phyloP scores from a whole-genome alignment of 2,888 invertebrate species.

The Zootermopsis nevadensis region DNA sequence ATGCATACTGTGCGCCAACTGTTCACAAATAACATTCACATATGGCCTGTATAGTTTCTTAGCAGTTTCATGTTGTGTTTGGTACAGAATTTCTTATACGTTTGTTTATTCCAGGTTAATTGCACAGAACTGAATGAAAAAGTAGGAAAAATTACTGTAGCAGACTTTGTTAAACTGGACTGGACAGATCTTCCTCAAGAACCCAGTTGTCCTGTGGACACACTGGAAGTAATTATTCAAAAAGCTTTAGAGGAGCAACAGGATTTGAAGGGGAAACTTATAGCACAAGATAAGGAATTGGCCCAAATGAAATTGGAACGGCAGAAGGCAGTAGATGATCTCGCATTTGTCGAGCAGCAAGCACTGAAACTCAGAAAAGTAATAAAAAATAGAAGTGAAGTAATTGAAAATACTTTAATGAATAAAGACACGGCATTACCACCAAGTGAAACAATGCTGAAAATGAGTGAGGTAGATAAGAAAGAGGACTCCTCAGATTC shows the following conservation, averaged over 20 bases:
- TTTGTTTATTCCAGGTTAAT: not conserved
- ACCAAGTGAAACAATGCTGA: not conserved
- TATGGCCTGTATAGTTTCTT: too few relatives aligned
- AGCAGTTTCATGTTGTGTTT: not conserved
- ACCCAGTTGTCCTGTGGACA: not conserved
- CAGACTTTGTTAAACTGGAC: not conserved
- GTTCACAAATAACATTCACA: too few relatives aligned
- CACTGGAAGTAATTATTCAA: not conserved
- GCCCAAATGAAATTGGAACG: not conserved
- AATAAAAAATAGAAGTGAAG: not conserved
- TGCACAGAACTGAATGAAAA: constrained; percentile 3
- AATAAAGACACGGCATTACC: not conserved
- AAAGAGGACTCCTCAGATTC: not conserved
- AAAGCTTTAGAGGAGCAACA: not conserved
- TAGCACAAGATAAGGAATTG: not conserved
- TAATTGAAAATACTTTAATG: not conserved
- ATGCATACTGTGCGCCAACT: too few relatives aligned
- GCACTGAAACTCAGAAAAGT: not conserved
- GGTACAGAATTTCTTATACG: not conserved
- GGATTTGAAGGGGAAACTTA: not conserved
- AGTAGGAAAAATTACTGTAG: not conserved
- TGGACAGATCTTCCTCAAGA: not conserved
- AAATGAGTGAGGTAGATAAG: not conserved
- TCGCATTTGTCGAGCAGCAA: not conserved
- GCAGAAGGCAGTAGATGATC: not conserved